Conservation (phyloP, 2,113 vertebrate genomes). For the Heterotilapia buettikoferi region DNA sequence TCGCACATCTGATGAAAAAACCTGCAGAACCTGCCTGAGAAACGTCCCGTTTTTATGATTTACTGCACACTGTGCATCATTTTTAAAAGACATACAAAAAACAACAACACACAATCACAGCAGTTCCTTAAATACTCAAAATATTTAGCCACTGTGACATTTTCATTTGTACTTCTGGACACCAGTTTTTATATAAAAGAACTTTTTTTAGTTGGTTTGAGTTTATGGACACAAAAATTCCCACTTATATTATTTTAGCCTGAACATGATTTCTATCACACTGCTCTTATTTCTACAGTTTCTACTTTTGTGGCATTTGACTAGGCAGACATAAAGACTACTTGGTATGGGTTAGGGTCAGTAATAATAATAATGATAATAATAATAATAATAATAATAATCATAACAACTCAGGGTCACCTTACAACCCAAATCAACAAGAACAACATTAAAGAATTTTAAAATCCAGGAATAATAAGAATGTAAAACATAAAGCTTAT, state of each 20-base stretch:
- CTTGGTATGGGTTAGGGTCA: not conserved
- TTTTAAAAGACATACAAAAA: not conserved
- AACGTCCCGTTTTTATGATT: not conserved
- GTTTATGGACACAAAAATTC: not conserved
- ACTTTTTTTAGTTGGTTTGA: not conserved
- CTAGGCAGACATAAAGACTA: accelerated
- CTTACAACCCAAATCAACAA: not conserved
- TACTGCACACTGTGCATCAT: not conserved
- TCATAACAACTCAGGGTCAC: not conserved
- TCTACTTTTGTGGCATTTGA: not conserved
- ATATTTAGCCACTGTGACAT: not conserved
- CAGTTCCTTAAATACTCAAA: not conserved
- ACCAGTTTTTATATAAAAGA: not conserved
- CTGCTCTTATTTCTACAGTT: not conserved
- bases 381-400: not conserved
- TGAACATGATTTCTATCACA: not conserved
- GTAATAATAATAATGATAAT: not conserved
- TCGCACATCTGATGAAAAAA: not conserved
- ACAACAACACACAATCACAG: not conserved
- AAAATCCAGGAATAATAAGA: not conserved
- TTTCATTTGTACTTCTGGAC: not conserved
- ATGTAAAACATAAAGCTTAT: not conserved
- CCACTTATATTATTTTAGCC: not conserved
- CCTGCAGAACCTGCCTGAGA: not conserved
- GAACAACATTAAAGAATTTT: not conserved